Conservation (phyloP, 1,140 invertebrate species). For the Pseudomyrmex flavicornis region DNA sequence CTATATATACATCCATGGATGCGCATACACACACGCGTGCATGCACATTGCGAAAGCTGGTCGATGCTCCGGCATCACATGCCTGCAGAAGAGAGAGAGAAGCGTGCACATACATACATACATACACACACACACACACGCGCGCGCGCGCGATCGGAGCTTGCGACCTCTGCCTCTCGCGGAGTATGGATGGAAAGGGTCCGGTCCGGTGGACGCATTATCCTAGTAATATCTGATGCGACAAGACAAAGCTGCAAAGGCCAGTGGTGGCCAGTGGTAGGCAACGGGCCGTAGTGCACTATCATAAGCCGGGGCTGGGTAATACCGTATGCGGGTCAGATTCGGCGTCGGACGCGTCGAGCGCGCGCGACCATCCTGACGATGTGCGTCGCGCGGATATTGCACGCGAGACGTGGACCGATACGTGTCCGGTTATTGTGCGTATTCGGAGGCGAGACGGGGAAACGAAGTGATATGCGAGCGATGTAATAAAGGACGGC, state of each 20-base stretch:
- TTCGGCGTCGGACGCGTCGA: slow-evolving; percentile 22
- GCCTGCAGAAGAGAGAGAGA: slow-evolving; percentile 6
- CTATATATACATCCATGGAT: background rate
- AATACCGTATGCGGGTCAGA: slow-evolving; percentile 67
- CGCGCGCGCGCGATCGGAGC: background rate
- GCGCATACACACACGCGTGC: background rate
- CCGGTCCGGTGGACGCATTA: slow-evolving; percentile 65
- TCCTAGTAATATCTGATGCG: slow-evolving; percentile 73
- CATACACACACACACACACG: background rate
- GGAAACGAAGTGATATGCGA: slow-evolving; percentile 58
- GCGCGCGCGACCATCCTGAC: background rate
- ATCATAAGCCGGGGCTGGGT: slow-evolving; percentile 9
- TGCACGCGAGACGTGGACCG: slow-evolving; percentile 27
- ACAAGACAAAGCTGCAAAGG: slow-evolving; percentile 69
- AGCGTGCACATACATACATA: background rate
- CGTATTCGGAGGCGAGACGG: slow-evolving; percentile 18
- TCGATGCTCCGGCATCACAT: slow-evolving; percentile 44
- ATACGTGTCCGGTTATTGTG: slow-evolving; percentile 34
- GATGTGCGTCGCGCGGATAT: slow-evolving; percentile 39
- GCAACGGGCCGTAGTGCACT: slow-evolving; percentile 13
- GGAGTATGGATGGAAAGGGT: slow-evolving; percentile 59
- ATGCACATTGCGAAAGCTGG: slow-evolving; percentile 35
- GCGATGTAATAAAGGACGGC: slow-evolving; percentile 51
- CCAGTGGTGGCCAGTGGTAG: slow-evolving; percentile 33
- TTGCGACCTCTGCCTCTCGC: slow-evolving; percentile 26